These are phyloP conservation scores for Clangula hyemalis DNA, from an alignment of 2,797 vertebrate genomes.

Conservation along the genomic window DNA sequence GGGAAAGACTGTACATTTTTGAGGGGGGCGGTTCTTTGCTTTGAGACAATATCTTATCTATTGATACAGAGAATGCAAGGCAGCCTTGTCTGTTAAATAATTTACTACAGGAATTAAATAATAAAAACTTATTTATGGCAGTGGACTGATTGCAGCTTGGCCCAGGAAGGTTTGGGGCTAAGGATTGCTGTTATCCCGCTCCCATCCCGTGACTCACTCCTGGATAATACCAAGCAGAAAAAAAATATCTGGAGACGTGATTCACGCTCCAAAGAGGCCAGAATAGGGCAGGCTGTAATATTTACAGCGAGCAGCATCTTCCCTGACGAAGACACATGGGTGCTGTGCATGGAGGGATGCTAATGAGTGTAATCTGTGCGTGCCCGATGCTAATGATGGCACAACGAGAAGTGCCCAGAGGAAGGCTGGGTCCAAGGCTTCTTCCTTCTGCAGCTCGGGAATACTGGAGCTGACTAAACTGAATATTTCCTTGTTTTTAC, in stretches of 20 bases:
- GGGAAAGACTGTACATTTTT: background rate
- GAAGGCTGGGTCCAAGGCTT: background rate
- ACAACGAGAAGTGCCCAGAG: background rate
- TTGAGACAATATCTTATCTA: background rate
- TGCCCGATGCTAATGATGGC: background rate
- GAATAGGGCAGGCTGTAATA: background rate
- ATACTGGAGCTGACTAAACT: background rate
- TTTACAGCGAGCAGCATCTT: background rate
- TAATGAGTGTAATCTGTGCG: background rate
- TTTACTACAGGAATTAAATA: background rate
- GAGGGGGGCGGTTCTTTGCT: background rate
- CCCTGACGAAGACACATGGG: no score
- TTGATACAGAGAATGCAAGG: background rate
- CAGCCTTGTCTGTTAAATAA: background rate
- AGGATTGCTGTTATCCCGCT: background rate
- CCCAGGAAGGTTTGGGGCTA: background rate
- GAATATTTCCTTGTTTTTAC: background rate
- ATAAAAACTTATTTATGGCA: no score
- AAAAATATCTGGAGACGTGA: background rate
- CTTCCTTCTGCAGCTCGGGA: background rate
- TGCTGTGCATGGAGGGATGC: background rate
- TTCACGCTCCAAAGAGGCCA: background rate
- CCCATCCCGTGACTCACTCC: background rate
- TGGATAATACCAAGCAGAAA: background rate
- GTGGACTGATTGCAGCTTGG: background rate